Evolutionary conservation across 92 coral and sea anemone species (phyloP).

Genomic region (Palythoa heliodiscus): DNA sequence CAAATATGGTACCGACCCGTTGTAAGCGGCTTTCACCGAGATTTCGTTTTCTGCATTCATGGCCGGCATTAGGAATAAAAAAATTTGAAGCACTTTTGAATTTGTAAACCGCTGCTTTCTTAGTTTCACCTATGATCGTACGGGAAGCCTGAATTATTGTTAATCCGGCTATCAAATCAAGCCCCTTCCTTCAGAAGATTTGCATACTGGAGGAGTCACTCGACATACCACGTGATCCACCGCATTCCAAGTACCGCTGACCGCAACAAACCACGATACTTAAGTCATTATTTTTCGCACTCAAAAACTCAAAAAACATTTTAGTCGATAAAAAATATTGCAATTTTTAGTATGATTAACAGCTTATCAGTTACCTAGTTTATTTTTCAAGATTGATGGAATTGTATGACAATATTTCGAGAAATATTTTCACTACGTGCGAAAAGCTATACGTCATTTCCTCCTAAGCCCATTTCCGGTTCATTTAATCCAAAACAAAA

Average conservation of each 20-base stretch:
- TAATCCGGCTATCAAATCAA: constrained; percentile 1
- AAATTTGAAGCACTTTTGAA: constrained; percentile 22
- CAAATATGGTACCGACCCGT: constrained; percentile 60
- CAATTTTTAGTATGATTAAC: neutral
- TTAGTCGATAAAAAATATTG: no score
- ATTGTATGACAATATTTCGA: neutral
- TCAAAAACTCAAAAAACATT: neutral
- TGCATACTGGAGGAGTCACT: constrained; percentile 2
- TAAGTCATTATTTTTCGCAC: neutral
- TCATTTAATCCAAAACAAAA: neutral
- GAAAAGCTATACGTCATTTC: constrained; percentile 7
- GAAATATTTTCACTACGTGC: neutral
- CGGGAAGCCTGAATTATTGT: constrained; percentile 27
- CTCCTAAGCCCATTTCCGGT: constrained; percentile 9
- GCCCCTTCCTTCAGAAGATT: constrained; percentile 41
- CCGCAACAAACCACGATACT: neutral
- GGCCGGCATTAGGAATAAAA: constrained; percentile 60
- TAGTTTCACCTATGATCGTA: constrained; percentile 4
- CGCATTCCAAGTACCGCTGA: constrained; percentile 54
- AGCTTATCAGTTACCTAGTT: neutral
- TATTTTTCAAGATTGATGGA: neutral
- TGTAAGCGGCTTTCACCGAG: constrained; percentile 84
- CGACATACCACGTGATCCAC: constrained; percentile 62
- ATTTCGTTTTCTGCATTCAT: constrained; percentile 71
- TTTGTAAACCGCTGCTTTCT: neutral